Evolutionary conservation across 92 coral and sea anemone species (phyloP).

Genomic region (Phenganax stokvisi): DNA sequence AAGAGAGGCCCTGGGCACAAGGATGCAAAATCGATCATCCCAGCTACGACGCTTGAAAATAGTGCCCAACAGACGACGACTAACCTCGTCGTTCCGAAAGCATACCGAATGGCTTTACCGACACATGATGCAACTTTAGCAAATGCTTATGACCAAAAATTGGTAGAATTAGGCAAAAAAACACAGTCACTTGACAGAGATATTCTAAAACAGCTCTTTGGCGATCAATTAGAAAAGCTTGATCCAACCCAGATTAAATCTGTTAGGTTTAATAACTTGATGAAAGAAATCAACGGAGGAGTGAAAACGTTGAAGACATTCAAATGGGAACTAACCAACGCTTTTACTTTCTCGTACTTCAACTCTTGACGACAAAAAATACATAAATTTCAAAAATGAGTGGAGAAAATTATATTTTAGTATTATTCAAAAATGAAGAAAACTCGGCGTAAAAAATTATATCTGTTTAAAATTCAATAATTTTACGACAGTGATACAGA

Average conservation of each 20-base stretch:
- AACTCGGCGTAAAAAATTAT: no score
- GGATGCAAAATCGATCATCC: not conserved
- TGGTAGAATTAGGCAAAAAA: not conserved
- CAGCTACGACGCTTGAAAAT: not conserved
- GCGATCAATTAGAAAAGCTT: not conserved
- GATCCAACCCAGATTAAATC: not conserved
- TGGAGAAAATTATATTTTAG: no score
- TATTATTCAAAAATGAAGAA: no score
- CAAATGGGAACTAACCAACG: slow-evolving; percentile 8
- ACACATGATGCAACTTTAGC: not conserved
- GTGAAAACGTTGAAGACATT: not conserved
- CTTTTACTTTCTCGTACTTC: slow-evolving; percentile 18
- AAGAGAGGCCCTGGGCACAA: not conserved
- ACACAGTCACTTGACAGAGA: not conserved
- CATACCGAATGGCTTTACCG: not conserved
- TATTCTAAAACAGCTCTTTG: not conserved
- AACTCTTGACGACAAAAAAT: not conserved
- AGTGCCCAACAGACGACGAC: not conserved
- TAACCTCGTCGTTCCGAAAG: not conserved
- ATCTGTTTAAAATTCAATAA: no score
- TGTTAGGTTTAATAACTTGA: not conserved
- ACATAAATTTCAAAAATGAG: no score
- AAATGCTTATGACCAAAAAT: not conserved
- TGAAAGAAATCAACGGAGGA: not conserved
- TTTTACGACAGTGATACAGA: no score